Percentiles rank a stretch among this genome's conserved stretches.
Evolutionary conservation across 1,140 invertebrate genomes (phyloP).

Genomic region (Drosophila pachea): DNA sequence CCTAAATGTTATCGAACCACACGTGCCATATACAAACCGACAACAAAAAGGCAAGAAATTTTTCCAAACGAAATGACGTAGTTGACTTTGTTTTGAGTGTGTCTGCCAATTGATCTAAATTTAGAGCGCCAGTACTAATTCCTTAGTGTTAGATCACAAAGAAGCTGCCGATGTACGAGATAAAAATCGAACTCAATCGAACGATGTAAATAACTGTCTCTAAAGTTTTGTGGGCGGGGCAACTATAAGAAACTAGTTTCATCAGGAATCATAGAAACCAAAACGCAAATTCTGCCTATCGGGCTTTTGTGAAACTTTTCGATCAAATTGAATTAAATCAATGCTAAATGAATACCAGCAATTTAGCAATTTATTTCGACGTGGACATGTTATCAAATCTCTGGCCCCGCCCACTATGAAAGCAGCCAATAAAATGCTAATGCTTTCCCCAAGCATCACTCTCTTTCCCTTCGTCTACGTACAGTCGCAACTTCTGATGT

Average conservation of each 20-base stretch:
- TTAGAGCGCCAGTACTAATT: constrained; percentile 24
- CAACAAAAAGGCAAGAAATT: constrained; percentile 8
- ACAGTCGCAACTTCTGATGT: constrained; percentile 14
- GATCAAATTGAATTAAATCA: constrained; percentile 51
- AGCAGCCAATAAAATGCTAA: constrained; percentile 19
- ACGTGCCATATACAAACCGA: constrained; percentile 10
- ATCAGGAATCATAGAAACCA: constrained; percentile 7
- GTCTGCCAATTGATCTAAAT: constrained; percentile 29
- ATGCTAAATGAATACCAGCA: constrained; percentile 25
- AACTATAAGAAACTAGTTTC: constrained; percentile 21
- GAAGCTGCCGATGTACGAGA: constrained; percentile 6
- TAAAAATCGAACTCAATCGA: background rate
- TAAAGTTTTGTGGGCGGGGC: constrained; percentile 17
- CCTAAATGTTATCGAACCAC: constrained; percentile 15
- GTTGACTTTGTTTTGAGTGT: constrained; percentile 24
- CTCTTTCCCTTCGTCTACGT: background rate
- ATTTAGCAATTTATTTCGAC: constrained; percentile 30
- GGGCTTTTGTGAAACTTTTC: constrained; percentile 33
- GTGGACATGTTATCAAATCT: constrained; percentile 15
- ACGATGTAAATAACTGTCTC: constrained; percentile 2
- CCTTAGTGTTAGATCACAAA: background rate
- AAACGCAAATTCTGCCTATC: constrained; percentile 1
- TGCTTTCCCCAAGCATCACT: background rate
- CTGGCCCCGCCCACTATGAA: constrained; percentile 14
- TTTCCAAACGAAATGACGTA: constrained; percentile 28